Percentiles rank a stretch among this genome's conserved stretches.
Conservation (phyloP, 2,113 vertebrate genomes). For the Catagonus wagneri region DNA sequence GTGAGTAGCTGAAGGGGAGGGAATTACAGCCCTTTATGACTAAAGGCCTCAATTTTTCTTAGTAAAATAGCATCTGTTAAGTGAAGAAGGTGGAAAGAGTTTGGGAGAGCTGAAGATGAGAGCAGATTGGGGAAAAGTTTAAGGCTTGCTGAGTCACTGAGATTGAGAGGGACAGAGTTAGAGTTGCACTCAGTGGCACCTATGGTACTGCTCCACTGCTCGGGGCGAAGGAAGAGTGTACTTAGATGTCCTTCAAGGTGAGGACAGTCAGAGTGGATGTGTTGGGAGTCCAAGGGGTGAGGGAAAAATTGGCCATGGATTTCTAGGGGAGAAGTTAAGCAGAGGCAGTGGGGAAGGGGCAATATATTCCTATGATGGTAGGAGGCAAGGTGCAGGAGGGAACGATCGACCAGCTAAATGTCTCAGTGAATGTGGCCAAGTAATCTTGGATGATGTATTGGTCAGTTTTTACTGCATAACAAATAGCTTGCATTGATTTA, state of each 20-base stretch:
- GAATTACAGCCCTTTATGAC: not conserved
- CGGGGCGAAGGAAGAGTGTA: not conserved
- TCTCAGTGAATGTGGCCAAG: not conserved
- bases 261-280: not conserved
- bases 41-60: not conserved
- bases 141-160: not conserved
- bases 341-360: not conserved
- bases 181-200: not conserved
- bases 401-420: not conserved
- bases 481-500: not conserved
- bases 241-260: not conserved
- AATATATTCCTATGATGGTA: accelerated
- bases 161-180: not conserved
- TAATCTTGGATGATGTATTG: not conserved
- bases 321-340: not conserved
- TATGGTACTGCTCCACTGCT: not conserved
- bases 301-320: not conserved
- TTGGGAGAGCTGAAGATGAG: constrained; percentile 24
- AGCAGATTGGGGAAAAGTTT: not conserved
- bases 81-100: not conserved
- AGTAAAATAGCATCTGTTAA: not conserved
- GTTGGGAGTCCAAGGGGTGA: not conserved
- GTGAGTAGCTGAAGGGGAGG: not conserved
- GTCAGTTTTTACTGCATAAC: not conserved
- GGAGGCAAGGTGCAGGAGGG: not conserved